Evolutionary conservation across 2,797 vertebrate genomes (phyloP), one percentile per base, ranked within the genome.

Genomic region (Phrynocephalus forsythii): DNA sequence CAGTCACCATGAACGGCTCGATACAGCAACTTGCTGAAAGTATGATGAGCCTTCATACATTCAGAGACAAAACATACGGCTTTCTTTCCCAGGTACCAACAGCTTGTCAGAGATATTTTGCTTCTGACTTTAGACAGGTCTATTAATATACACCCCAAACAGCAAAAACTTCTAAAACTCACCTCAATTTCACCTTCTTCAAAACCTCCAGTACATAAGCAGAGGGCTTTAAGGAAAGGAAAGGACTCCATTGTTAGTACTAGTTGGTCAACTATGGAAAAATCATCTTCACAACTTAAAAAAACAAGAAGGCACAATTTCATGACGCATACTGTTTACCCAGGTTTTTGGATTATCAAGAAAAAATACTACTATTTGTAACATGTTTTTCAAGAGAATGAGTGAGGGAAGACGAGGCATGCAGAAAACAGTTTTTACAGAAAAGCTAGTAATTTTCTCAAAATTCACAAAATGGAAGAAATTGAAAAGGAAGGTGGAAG

Each of bases 171-270:
- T n/a, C 24, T 38, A 2, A 33, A 28, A 96, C 97, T 95, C 91
- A 99, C 99, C 99, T 99, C 0, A 98, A 99, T 91, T 96, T 96
- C 94, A 99, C 97, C 90, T 99, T 99, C 96, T 97, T 99, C 90
- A 99, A 97, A 82, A 98, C 97, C 66, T 99, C 98, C 33, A 99
- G 92, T n/a, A 99, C 97, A 0, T 99, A 99, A 0, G 94, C 97
- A 16, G 98, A 97, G 24, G 98, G 97, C 99, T 99, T 89, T 22
- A 94, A 94, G 50, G 82, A 76, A 94, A 95, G 66, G 13, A 88
- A 81, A 93, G 72, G 85, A 9, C 28, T 8, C 52, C 44, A 67
- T 2, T 48, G 30, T 75, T 6, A 73, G 38, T 20, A 68, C 16
- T 50, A 16, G 1, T 38, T 9, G 26, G 44, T 68, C 50, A 56